A percentile compares a stretch with the other conserved stretches of the same genome.
These are phyloP conservation scores for Aramus guarauna DNA, from an alignment of 2,113 vertebrate species.

Conservation along the genomic window DNA sequence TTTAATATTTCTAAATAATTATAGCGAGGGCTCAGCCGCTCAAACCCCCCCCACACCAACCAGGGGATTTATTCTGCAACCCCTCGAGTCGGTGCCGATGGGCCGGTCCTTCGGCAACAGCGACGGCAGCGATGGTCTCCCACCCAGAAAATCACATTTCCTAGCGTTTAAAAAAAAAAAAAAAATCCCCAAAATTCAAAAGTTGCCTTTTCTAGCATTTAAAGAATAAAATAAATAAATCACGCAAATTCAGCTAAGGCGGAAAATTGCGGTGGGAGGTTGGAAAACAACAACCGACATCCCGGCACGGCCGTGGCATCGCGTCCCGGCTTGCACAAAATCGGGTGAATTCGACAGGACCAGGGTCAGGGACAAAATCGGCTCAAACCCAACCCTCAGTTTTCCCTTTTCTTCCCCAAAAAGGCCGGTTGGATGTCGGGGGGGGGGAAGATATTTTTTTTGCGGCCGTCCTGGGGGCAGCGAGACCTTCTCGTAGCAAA, in stretches of 20 bases:
- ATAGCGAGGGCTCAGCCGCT: not conserved
- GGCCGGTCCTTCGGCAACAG: not conserved
- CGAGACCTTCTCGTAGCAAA: not conserved
- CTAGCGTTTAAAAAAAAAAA: not conserved
- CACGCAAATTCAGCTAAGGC: not conserved
- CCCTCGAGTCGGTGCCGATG: too few species aligned
- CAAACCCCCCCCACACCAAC: not conserved
- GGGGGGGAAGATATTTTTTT: not conserved
- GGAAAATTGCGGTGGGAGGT: not conserved
- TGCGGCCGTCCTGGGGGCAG: not conserved
- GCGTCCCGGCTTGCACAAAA: accelerated
- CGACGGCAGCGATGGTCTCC: not conserved
- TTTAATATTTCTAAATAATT: not conserved
- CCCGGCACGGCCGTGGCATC: accelerated
- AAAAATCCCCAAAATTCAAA: not conserved
- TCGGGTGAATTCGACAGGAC: not conserved
- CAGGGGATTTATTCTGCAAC: not conserved
- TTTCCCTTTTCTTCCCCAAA: not conserved
- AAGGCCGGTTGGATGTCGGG: not conserved
- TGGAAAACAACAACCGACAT: not conserved
- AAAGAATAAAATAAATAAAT: not conserved
- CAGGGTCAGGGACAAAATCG: too few species aligned
- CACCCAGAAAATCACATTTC: not conserved
- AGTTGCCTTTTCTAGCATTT: not conserved
- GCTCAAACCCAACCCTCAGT: not conserved